A percentile compares a stretch with the other conserved stretches of the same genome.
Conservation (phyloP, 2,888 invertebrate genomes). For the Andrena minutula region DNA sequence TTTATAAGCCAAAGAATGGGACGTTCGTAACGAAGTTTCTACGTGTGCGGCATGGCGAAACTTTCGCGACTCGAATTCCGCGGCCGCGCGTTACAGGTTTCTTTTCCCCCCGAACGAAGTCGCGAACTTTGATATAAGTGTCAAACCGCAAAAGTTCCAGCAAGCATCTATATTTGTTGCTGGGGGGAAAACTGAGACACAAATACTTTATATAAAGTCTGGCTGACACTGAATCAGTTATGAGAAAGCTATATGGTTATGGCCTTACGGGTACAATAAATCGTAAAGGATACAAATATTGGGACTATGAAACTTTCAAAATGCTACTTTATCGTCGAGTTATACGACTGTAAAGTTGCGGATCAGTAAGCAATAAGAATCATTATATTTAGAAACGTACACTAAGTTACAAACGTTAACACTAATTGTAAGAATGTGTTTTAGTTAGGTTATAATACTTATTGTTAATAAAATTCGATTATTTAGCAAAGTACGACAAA, state of each 20-base stretch:
- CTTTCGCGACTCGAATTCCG: conserved; percentile 35
- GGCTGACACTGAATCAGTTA: conserved; percentile 4
- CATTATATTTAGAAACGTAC: too few relatives aligned
- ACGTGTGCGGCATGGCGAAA: conserved; percentile 30
- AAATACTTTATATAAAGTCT: conserved; percentile 19
- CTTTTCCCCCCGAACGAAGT: conserved; percentile 7
- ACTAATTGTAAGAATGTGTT: too few relatives aligned
- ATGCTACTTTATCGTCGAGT: too few relatives aligned
- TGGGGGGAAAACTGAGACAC: not conserved
- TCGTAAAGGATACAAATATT: not conserved
- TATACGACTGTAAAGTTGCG: too few relatives aligned
- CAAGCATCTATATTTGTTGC: conserved; percentile 38
- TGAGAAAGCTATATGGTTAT: not conserved
- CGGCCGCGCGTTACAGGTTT: conserved; percentile 31
- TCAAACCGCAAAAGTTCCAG: conserved; percentile 38
- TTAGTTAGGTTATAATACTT: too few relatives aligned
- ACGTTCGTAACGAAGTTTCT: conserved; percentile 44
- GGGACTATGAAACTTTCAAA: not conserved
- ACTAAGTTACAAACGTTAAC: too few relatives aligned
- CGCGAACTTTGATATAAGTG: conserved; percentile 37
- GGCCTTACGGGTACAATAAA: not conserved
- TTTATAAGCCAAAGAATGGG: conserved; percentile 57
- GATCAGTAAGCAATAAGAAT: too few relatives aligned
- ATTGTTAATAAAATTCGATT: too few relatives aligned
- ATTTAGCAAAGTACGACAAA: too few relatives aligned